Conservation (phyloP, 2,113 vertebrate genomes). For the Rhinolophus ferrumequinum region DNA sequence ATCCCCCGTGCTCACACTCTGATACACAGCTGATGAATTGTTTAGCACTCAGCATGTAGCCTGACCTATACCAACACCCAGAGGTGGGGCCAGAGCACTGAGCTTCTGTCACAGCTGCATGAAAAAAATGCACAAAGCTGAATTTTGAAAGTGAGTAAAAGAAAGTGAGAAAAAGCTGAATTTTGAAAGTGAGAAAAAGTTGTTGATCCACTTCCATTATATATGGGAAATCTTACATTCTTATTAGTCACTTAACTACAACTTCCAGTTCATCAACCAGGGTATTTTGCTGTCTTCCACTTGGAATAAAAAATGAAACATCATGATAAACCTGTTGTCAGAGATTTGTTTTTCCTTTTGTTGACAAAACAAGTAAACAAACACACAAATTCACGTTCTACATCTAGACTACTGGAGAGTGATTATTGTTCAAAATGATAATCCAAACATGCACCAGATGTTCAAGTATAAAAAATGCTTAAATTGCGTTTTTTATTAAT, state of each 20-base stretch:
- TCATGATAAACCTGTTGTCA: neutral
- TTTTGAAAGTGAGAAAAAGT: neutral
- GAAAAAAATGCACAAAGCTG: neutral
- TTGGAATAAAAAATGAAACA: slow-evolving; percentile 33
- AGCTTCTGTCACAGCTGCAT: neutral
- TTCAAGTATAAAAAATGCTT: neutral
- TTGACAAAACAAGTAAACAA: neutral
- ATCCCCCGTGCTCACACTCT: neutral
- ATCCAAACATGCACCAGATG: neutral
- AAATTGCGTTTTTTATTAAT: neutral
- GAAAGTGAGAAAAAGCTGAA: neutral
- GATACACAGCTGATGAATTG: slow-evolving; percentile 43
- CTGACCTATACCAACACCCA: slow-evolving; percentile 17
- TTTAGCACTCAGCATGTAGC: neutral
- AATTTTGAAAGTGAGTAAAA: slow-evolving; percentile 12
- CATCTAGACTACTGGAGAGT: neutral
- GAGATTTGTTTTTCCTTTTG: neutral
- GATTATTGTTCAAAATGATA: neutral
- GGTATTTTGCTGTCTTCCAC: neutral
- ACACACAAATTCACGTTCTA: neutral
- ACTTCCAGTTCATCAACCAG: neutral
- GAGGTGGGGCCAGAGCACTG: neutral
- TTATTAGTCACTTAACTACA: neutral
- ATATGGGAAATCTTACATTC: neutral
- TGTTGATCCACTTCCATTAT: neutral